phyloP scores from a whole-genome alignment of 2,888 invertebrate species.

The Orchesellides sinensis region DNA sequence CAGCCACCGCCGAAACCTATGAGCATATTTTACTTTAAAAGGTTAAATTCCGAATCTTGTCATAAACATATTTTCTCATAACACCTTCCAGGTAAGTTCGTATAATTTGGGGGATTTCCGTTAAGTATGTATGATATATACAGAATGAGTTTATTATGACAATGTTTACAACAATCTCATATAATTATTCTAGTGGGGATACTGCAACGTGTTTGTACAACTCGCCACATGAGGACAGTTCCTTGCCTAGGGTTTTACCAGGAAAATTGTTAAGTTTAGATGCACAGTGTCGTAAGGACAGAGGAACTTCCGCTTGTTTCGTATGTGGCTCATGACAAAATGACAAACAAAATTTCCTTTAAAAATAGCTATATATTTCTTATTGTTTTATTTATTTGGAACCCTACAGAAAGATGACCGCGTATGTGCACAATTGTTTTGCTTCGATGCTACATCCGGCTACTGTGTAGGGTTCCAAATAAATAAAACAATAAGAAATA shows the following conservation, averaged over 20 bases:
- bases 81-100: no score
- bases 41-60: no score
- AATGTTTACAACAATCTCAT: no score
- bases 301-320: constrained; percentile 91
- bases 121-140: no score
- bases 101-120: no score
- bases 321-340: constrained; percentile 79
- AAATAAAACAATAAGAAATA: not conserved
- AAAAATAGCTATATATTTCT: not conserved
- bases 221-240: constrained; percentile 95
- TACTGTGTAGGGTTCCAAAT: constrained; percentile 77
- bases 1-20: no score
- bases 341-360: not conserved
- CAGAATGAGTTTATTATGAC: constrained; percentile 98
- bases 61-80: no score
- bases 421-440: constrained; percentile 96
- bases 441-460: no score
- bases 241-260: constrained; percentile 90
- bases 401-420: constrained; percentile 91
- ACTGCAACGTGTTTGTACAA: constrained; percentile 96
- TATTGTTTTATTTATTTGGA: constrained; percentile 7
- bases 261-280: constrained; percentile 92
- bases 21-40: no score
- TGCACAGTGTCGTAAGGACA: constrained; percentile 94
- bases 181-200: constrained; percentile 84